phyloP scores from a whole-genome alignment of 2,888 invertebrate genomes.

The Leistus spinibarbis region DNA sequence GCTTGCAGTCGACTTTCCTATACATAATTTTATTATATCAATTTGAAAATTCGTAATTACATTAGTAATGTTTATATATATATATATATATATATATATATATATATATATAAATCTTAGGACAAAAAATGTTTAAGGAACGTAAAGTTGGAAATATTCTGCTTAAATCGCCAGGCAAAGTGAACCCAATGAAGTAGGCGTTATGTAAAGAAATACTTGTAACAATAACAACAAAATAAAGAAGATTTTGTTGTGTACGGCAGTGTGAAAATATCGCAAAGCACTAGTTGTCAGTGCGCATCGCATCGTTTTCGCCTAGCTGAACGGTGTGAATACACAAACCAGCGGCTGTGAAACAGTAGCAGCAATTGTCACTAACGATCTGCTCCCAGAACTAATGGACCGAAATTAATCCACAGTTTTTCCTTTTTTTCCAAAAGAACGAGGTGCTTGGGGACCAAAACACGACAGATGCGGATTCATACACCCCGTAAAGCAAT shows the following conservation, averaged over 20 bases:
- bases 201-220: neutral
- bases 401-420: slow-evolving; percentile 17
- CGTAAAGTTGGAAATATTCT: too few relatives aligned
- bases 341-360: slow-evolving; percentile 19
- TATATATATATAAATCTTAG: neutral
- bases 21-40: too few relatives aligned
- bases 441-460: neutral
- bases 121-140: too few relatives aligned
- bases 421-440: neutral
- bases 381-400: slow-evolving; percentile 3
- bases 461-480: neutral
- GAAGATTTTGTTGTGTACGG: neutral
- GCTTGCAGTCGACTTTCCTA: too few relatives aligned
- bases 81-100: neutral
- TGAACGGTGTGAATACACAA: neutral
- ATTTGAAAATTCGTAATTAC: too few relatives aligned
- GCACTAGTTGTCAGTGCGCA: slow-evolving; percentile 9
- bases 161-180: too few relatives aligned
- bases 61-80: neutral
- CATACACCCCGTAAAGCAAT: neutral
- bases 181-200: too few relatives aligned
- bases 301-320: neutral
- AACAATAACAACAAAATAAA: neutral
- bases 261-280: slow-evolving; percentile 20
- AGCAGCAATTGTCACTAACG: neutral